Evolutionary conservation across 1,140 invertebrate genomes (phyloP).

Genomic region (Lamellibrachia luymesi): DNA sequence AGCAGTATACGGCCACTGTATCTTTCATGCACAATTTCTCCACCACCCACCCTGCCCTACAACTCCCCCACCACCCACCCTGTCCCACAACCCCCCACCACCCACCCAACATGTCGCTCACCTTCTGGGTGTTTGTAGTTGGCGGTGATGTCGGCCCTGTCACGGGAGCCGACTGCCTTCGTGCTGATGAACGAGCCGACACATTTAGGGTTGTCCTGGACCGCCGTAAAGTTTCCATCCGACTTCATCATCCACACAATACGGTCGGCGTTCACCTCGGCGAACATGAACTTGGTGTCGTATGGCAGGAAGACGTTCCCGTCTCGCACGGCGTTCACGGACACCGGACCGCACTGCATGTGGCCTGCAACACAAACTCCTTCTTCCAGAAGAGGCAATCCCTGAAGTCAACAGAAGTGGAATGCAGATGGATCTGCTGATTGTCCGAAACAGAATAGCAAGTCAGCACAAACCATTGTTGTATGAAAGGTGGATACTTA

Average conservation of each 20-base stretch:
- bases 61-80: not conserved
- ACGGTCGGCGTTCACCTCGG: slow-evolving; percentile 78
- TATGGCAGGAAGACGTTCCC: slow-evolving; percentile 78
- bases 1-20: too few species aligned
- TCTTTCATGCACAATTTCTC: not conserved
- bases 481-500: not conserved
- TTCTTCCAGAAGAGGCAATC: too few species aligned
- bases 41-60: not conserved
- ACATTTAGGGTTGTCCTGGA: slow-evolving; percentile 57
- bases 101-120: slow-evolving; percentile 36
- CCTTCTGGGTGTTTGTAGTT: slow-evolving; percentile 86
- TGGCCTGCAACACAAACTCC: not conserved
- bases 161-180: slow-evolving; percentile 72
- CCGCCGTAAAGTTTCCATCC: slow-evolving; percentile 22
- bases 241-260: slow-evolving; percentile 56
- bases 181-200: slow-evolving; percentile 87
- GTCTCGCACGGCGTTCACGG: slow-evolving; percentile 72
- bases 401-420: too few species aligned
- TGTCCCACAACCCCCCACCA: not conserved
- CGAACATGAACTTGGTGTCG: slow-evolving; percentile 78
- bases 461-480: too few species aligned
- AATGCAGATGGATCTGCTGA: too few species aligned
- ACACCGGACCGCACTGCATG: slow-evolving; percentile 64
- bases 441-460: too few species aligned
- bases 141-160: slow-evolving; percentile 77